phyloP scores from a whole-genome alignment of 2,797 vertebrate genomes.

The Pantherophis alleghaniensis region DNA sequence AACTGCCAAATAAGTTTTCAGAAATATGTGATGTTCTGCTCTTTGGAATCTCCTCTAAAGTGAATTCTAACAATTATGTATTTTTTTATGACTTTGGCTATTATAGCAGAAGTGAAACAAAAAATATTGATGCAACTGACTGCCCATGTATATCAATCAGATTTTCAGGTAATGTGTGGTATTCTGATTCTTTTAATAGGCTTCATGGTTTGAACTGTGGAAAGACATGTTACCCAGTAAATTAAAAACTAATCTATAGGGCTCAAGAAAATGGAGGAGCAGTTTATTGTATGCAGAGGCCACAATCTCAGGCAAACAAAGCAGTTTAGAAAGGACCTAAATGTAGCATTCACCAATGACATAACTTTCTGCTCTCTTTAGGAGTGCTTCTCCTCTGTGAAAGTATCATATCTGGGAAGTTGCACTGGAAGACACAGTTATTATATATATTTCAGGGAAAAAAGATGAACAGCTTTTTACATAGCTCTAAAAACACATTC shows the following conservation, averaged over 20 bases:
- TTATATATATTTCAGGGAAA: neutral
- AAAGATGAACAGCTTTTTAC: too few relatives aligned
- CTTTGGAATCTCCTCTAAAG: neutral
- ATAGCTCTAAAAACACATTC: neutral
- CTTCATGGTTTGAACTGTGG: neutral
- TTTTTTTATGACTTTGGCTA: slow-evolving; percentile 32
- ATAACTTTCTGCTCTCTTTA: neutral
- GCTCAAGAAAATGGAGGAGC: neutral
- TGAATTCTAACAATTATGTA: slow-evolving; percentile 47
- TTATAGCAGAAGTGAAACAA: slow-evolving; percentile 25
- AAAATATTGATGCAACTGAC: slow-evolving; percentile 30
- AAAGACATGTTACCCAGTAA: neutral
- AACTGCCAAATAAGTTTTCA: slow-evolving; percentile 29
- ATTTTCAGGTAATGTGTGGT: slow-evolving; percentile 22
- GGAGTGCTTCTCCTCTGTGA: neutral
- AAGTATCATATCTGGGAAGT: neutral
- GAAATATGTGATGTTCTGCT: slow-evolving; percentile 39
- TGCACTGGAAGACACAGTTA: neutral
- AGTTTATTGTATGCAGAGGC: neutral
- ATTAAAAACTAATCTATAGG: neutral
- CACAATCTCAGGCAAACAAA: neutral
- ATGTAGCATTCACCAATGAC: neutral
- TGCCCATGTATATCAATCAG: neutral
- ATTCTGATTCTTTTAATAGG: slow-evolving; percentile 9
- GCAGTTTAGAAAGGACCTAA: neutral